phyloP scores from a whole-genome alignment of 2,113 vertebrate genomes.

The Ciconia boyciana region DNA sequence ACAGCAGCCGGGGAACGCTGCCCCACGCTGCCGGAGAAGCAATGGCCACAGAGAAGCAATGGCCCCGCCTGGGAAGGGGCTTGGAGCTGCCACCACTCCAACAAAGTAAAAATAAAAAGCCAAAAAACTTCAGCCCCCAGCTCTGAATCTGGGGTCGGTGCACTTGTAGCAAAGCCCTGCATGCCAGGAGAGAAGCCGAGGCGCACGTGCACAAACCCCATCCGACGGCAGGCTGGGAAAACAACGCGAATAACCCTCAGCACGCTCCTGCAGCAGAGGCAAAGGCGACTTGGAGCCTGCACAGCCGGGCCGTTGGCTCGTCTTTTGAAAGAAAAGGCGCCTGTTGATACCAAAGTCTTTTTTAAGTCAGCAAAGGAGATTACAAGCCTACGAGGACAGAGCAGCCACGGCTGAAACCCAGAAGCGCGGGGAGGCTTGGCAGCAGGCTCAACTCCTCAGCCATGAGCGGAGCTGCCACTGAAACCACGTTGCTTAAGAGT shows the following conservation, averaged over 20 bases:
- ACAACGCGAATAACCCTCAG: rapidly evolving
- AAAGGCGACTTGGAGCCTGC: background rate
- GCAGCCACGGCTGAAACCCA: background rate
- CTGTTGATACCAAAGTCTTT: background rate
- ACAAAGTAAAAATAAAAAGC: background rate
- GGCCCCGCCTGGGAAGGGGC: background rate
- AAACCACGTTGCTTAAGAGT: rapidly evolving
- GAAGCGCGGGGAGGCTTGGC: rapidly evolving
- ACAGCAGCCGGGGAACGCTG: rapidly evolving
- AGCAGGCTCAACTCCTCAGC: background rate
- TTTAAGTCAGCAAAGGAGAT: background rate
- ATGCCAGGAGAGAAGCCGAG: rapidly evolving
- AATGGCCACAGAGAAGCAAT: background rate
- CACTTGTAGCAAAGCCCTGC: background rate
- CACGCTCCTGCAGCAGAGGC: background rate
- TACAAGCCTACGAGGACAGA: background rate
- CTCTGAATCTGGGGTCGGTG: background rate
- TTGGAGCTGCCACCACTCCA: background rate
- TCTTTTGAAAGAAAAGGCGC: background rate
- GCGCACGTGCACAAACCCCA: background rate
- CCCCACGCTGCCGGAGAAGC: background rate
- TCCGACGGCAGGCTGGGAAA: background rate
- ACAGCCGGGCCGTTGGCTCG: rapidly evolving
- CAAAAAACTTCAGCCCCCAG: background rate
- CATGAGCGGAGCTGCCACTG: background rate